Evolutionary conservation across 2,888 invertebrate genomes (phyloP).

Genomic region (Napeogenes sylphis): DNA sequence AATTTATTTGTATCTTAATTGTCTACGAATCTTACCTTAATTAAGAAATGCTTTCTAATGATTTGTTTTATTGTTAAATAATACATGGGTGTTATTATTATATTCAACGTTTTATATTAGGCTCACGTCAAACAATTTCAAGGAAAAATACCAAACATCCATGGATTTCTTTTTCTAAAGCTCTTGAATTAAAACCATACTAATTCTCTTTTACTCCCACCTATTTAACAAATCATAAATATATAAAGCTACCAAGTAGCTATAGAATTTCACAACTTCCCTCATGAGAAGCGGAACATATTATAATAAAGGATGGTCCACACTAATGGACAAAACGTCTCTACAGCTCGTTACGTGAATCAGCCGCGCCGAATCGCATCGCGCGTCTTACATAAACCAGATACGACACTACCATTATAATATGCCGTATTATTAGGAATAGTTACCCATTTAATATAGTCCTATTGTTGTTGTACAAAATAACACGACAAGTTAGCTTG

Average conservation of each 20-base stretch:
- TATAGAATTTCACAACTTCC: neutral
- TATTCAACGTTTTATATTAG: too few relatives aligned
- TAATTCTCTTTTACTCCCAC: too few relatives aligned
- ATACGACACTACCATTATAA: slow-evolving; percentile 18
- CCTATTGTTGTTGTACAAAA: neutral
- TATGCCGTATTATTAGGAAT: neutral
- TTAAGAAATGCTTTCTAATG: slow-evolving; percentile 31
- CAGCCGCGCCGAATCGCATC: slow-evolving; percentile 51
- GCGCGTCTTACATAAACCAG: slow-evolving; percentile 21
- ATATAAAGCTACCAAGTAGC: too few relatives aligned
- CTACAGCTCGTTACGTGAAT: slow-evolving; percentile 52
- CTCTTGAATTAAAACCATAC: too few relatives aligned
- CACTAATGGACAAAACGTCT: slow-evolving; percentile 43
- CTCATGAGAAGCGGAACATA: slow-evolving; percentile 20
- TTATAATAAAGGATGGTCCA: slow-evolving; percentile 38
- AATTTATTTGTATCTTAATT: too few relatives aligned
- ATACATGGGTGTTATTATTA: slow-evolving; percentile 4
- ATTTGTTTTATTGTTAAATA: slow-evolving; percentile 26
- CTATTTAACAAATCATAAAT: too few relatives aligned
- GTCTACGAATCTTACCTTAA: slow-evolving; percentile 22
- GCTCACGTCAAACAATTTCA: too few relatives aligned
- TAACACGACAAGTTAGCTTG: neutral
- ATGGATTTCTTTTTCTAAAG: too few relatives aligned
- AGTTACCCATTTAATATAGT: too few relatives aligned
- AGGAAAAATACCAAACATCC: too few relatives aligned